Percentiles rank a stretch among this genome's conserved stretches.
phyloP scores from a whole-genome alignment of 2,888 invertebrate genomes.

The Drosophila melanosoma region DNA sequence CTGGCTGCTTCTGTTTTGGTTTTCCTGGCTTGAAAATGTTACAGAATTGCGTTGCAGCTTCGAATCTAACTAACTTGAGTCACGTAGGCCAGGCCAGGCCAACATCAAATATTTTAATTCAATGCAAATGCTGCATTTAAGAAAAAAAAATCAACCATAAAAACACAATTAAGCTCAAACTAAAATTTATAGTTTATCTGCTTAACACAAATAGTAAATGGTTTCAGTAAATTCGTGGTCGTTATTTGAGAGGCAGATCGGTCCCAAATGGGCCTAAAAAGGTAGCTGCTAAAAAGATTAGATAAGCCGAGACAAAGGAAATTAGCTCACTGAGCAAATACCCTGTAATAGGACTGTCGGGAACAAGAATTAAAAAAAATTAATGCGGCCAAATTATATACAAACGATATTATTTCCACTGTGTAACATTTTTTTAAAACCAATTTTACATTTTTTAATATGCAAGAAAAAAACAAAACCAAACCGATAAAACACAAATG shows the following conservation, averaged over 20 bases:
- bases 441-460: background rate
- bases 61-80: slow-evolving; percentile 37
- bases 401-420: background rate
- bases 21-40: slow-evolving; percentile 31
- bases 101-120: slow-evolving; percentile 17
- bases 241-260: slow-evolving; percentile 28
- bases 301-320: slow-evolving; percentile 11
- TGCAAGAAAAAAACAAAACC: slow-evolving; percentile 31
- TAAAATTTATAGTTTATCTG: slow-evolving; percentile 50
- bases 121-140: slow-evolving; percentile 45
- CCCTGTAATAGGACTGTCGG: background rate
- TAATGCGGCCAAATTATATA: background rate
- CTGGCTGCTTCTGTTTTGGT: slow-evolving; percentile 25
- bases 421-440: background rate
- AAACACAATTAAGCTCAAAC: background rate
- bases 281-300: slow-evolving; percentile 5
- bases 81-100: slow-evolving; percentile 72
- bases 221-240: slow-evolving; percentile 22
- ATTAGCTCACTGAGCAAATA: background rate
- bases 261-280: slow-evolving; percentile 6
- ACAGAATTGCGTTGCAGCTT: slow-evolving; percentile 50
- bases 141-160: slow-evolving; percentile 8
- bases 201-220: slow-evolving; percentile 26
- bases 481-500: slow-evolving; percentile 56
- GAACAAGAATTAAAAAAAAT: background rate